phyloP scores from a whole-genome alignment of 2,797 vertebrate species.

The Xerus rutilus region DNA sequence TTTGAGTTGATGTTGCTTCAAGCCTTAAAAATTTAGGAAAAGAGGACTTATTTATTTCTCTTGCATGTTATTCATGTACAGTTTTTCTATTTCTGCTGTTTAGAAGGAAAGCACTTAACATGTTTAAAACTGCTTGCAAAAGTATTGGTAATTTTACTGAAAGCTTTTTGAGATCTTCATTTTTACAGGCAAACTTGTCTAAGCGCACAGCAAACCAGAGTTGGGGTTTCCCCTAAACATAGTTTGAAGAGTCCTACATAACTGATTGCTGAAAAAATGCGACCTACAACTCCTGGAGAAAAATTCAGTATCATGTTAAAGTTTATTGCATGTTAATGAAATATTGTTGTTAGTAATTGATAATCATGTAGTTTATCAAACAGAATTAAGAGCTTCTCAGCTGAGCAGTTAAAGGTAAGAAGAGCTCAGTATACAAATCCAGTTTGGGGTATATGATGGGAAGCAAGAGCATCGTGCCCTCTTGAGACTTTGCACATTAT shows the following conservation, averaged over 20 bases:
- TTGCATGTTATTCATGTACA: neutral
- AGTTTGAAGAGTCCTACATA: conserved; percentile 59
- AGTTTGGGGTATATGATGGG: neutral
- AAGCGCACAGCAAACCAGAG: conserved; percentile 51
- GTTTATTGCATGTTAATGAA: conserved; percentile 17
- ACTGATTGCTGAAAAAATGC: conserved; percentile 24
- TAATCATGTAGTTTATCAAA: neutral
- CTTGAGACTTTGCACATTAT: neutral
- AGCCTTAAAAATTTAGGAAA: neutral
- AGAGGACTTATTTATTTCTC: neutral
- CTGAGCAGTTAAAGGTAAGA: conserved; percentile 48
- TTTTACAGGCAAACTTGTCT: conserved; percentile 73
- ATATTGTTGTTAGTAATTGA: neutral
- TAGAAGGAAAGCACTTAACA: neutral
- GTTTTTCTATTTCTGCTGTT: neutral
- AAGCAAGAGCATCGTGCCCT: neutral
- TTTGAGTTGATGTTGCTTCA: neutral
- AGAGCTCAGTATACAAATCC: neutral
- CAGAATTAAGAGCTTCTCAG: neutral
- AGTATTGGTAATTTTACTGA: conserved; percentile 61
- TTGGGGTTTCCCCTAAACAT: conserved; percentile 22
- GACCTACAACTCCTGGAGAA: conserved; percentile 61
- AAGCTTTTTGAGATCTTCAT: conserved; percentile 62
- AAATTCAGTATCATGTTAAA: neutral
- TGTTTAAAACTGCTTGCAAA: conserved; percentile 35